Evolutionary conservation across 2,797 vertebrate genomes (phyloP), one percentile per base, ranked within the genome.

Genomic region (Zalophus californianus): DNA sequence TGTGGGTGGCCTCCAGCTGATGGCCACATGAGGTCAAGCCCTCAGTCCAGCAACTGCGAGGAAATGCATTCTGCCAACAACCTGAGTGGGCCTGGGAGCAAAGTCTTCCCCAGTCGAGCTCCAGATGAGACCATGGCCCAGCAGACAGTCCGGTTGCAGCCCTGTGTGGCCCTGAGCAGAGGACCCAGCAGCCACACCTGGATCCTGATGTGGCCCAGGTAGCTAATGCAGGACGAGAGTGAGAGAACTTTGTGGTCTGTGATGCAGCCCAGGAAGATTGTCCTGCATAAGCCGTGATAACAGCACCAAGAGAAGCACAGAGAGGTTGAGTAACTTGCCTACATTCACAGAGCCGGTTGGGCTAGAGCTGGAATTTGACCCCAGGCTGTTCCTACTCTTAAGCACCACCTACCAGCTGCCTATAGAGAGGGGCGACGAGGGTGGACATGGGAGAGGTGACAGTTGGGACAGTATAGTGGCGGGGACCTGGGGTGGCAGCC

Each of bases 81-180:
- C 83, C 48, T 0, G 10, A 44, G 20, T 5, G 50, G 27, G 38
- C 35, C 7, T 4, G 38, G 64, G 38, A 25, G 8, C 27, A 8
- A 6, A 32, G 12, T 6, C 38, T 12, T 27, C 41, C 78, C 32
- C 23, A 0, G 29, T 6, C 1, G 35, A 54, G 29, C 3, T 14
- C 44, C 38, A 7, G 70, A 4, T 16, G 72, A 21, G 54, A n/a
- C 25, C 29, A 2, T 25, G 1, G 50, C 58, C 44, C 62, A 1
- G 2, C 0, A 0, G 27, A 3, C 11, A 1, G 13, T 38, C 78
- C 0, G 0, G 9, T 9, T 10, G 41, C 27, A 2, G 12, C 3
- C 60, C 0, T 9, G 48, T 5, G 29, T 12, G 85, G 32, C 52
- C 35, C 62, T 9, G 25, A 66, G 35, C 48, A 29, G 56, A 21